A percentile compares a stretch with the other conserved stretches of the same genome.
Evolutionary conservation across 2,113 vertebrate species (phyloP).

Genomic region (Oplegnathus fasciatus): DNA sequence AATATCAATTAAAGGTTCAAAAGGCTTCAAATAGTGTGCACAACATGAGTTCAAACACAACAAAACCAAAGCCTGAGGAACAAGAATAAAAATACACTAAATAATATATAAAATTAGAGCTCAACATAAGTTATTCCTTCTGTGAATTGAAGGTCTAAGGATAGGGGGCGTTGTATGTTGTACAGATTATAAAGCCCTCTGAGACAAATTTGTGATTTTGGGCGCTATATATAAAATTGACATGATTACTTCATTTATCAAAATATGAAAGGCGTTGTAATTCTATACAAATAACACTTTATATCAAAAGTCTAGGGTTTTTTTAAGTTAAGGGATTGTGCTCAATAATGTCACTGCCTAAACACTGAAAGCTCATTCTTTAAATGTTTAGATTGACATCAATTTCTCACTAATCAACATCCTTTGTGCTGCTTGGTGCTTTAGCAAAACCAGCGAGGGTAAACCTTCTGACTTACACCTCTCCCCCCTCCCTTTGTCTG

Average conservation of each 20-base stretch:
- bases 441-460: constrained; percentile 21
- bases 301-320: neutral
- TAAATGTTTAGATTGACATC: constrained; percentile 62
- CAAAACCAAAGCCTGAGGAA: too few relatives aligned
- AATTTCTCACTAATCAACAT: constrained; percentile 61
- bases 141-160: neutral
- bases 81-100: too few relatives aligned
- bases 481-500: constrained; percentile 77
- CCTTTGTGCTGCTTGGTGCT: constrained; percentile 66
- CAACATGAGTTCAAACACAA: too few relatives aligned
- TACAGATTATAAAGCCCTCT: neutral
- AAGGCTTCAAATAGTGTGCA: too few relatives aligned
- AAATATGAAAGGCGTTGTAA: neutral
- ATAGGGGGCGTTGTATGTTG: too few relatives aligned
- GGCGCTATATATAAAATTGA: neutral
- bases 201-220: neutral
- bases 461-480: constrained; percentile 68
- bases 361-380: constrained; percentile 13
- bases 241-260: neutral
- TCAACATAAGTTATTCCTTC: too few relatives aligned
- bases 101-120: too few relatives aligned
- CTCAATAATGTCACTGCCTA: neutral
- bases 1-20: too few relatives aligned
- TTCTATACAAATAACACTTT: neutral
- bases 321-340: neutral